Conservation (phyloP, 2,797 vertebrate species). For the Muraenolepis orangiensis region DNA sequence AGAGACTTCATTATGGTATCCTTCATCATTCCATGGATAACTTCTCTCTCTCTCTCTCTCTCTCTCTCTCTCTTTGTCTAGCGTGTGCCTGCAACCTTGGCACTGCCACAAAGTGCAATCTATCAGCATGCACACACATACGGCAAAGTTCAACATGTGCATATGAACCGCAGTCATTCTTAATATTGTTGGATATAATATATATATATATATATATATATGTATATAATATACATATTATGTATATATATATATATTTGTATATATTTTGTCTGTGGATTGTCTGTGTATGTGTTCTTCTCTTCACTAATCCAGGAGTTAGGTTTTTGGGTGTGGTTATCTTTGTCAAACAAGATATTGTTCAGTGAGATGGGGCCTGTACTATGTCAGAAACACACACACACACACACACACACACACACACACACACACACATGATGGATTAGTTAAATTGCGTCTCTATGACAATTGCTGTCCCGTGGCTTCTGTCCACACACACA, state of each 20-base stretch:
- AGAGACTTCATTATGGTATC: no score
- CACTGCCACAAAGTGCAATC: conserved; percentile 42
- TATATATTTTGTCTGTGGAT: background rate
- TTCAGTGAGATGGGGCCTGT: conserved; percentile 46
- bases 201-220: no score
- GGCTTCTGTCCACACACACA: conserved; percentile 43
- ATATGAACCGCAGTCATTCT: no score
- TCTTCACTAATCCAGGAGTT: conserved; percentile 10
- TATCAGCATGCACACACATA: conserved; percentile 14
- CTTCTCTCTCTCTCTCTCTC: background rate
- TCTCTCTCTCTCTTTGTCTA: conserved; percentile 45
- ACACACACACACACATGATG: conserved; percentile 19
- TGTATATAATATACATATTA: no score
- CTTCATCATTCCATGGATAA: no score
- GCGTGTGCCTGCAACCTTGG: conserved; percentile 63
- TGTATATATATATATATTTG: no score
- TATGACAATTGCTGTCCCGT: conserved; percentile 45
- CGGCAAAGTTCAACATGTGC: no score
- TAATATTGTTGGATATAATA: no score
- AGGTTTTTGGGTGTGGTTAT: conserved; percentile 29
- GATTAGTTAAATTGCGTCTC: conserved; percentile 44
- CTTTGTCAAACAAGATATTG: conserved; percentile 54
- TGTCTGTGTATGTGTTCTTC: conserved; percentile 16
- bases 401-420: conserved; percentile 5
- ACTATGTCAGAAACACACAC: conserved; percentile 29